Evolutionary conservation across 2,888 invertebrate genomes (phyloP), one percentile per base, ranked within the genome.

Genomic region (Mimumesa dahlbomi): DNA sequence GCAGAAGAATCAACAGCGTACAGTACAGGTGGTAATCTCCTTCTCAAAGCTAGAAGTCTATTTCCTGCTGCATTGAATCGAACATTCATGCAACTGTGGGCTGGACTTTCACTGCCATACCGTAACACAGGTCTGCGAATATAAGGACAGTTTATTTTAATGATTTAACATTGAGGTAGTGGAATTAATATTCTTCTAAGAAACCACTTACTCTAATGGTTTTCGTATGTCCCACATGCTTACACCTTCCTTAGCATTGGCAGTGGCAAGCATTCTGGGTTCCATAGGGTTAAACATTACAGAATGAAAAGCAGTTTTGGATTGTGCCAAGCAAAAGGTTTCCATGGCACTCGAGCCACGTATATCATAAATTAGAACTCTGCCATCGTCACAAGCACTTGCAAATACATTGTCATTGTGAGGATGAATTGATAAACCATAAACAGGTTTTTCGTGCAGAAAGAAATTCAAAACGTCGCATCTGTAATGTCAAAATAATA

Each of bases 351-450:
- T 83, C 25, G 84, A 79, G 38, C 93, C 93, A 82, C 97, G 90
- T 42, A 94, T 93, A 88, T 98, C 98, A 89, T 95, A 97, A 29
- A 98, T 91, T 38, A 97, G 91, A 68, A 98, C 92, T 68, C 95
- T 92, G 2, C 98, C 98, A 90, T 98, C 97, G 88, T 98, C 98
- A 63, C 97, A 96, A 5, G 98, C 98, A 46, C 96, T 97, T 21
- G 96, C 93, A 82, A 98, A 94, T 3, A 97, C 92, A 82, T 93
- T 93, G 75, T 95, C 94, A 87, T 96, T 95, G 85, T 93, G 92
- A 0, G 97, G 97, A 89, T 97, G 95, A 52, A 96, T 93, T 73
- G 96, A 95, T 49, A 98, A 91, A 50, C 97, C 95, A 89, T 97
- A 98, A 0, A 98, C 96, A 0, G 98, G 96, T 78, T 97, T 95